Percentiles rank a stretch among this genome's conserved stretches.
These are phyloP conservation scores for Chroicocephalus ridibundus DNA, from an alignment of 2,113 vertebrate genomes.

Conservation along the genomic window DNA sequence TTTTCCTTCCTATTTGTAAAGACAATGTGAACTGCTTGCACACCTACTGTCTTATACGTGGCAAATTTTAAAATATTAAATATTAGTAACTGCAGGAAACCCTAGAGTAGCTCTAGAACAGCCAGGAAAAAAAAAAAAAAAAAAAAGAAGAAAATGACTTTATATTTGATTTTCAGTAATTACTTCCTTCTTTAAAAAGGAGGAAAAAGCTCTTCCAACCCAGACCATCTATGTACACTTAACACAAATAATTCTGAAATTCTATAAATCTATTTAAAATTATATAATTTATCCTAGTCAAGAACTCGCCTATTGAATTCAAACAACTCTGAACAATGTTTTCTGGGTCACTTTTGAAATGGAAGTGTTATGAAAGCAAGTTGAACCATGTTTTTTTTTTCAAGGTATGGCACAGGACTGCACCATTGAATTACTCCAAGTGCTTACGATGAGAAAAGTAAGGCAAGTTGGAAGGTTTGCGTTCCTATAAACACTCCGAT, in stretches of 20 bases:
- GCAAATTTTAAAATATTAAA: not conserved
- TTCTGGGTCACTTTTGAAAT: not conserved
- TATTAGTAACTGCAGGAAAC: not conserved
- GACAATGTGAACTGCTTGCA: not conserved
- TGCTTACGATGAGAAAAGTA: not conserved
- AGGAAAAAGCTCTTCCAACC: not conserved
- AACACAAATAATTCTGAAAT: not conserved
- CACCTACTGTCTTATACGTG: not conserved
- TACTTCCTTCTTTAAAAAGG: not conserved
- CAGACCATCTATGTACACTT: not conserved
- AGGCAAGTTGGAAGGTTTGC: constrained; percentile 18
- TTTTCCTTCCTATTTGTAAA: not conserved
- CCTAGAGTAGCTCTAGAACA: not conserved
- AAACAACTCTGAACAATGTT: not conserved
- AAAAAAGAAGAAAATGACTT: not conserved
- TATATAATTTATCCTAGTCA: not conserved
- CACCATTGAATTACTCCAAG: not conserved
- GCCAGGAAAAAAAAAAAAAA: not conserved
- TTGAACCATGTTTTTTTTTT: not conserved
- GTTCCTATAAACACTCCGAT: constrained; percentile 12
- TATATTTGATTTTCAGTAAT: not conserved
- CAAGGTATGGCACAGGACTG: not conserved
- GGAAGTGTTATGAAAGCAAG: not conserved
- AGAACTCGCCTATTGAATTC: not conserved
- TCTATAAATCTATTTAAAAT: not conserved